Conservation (phyloP, 1,140 invertebrate genomes). For the Drosophila takahashii region DNA sequence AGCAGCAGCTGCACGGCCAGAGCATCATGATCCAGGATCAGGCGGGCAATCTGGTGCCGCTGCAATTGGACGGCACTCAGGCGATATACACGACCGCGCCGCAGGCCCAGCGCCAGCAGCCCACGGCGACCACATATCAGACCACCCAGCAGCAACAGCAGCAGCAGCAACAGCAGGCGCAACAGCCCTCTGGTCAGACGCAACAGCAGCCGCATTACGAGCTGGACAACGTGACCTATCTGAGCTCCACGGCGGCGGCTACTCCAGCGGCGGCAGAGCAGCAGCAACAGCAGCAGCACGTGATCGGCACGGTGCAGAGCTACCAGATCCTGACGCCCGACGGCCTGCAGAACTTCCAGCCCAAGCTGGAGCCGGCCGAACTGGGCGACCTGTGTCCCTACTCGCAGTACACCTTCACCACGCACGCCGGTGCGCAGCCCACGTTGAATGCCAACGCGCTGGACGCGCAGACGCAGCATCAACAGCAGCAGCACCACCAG, state of each 20-base stretch:
- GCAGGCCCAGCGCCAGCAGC: constrained; percentile 55
- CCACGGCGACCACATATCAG: constrained; percentile 60
- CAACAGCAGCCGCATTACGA: constrained; percentile 77
- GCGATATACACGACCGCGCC: constrained; percentile 76
- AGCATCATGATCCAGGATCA: constrained; percentile 84
- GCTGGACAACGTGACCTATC: constrained; percentile 77
- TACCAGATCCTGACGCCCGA: constrained; percentile 82
- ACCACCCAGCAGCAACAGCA: constrained; percentile 61
- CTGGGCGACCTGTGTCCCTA: constrained; percentile 77
- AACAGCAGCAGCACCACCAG: constrained; percentile 59
- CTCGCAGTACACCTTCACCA: constrained; percentile 78
- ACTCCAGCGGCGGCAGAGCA: constrained; percentile 58
- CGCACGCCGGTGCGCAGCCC: constrained; percentile 66
- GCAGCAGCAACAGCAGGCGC: constrained; percentile 54
- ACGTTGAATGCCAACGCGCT: constrained; percentile 70
- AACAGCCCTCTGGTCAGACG: constrained; percentile 51
- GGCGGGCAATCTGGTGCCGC: constrained; percentile 76
- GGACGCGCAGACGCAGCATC: constrained; percentile 63
- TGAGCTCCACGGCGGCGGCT: constrained; percentile 70
- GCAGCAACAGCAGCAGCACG: constrained; percentile 71
- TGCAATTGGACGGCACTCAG: constrained; percentile 76
- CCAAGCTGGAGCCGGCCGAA: constrained; percentile 68
- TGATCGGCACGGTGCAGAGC: constrained; percentile 82
- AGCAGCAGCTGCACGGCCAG: constrained; percentile 78
- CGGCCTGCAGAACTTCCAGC: constrained; percentile 78